Evolutionary conservation across 2,113 vertebrate genomes (phyloP).

Genomic region (Amblyornis subalaris): DNA sequence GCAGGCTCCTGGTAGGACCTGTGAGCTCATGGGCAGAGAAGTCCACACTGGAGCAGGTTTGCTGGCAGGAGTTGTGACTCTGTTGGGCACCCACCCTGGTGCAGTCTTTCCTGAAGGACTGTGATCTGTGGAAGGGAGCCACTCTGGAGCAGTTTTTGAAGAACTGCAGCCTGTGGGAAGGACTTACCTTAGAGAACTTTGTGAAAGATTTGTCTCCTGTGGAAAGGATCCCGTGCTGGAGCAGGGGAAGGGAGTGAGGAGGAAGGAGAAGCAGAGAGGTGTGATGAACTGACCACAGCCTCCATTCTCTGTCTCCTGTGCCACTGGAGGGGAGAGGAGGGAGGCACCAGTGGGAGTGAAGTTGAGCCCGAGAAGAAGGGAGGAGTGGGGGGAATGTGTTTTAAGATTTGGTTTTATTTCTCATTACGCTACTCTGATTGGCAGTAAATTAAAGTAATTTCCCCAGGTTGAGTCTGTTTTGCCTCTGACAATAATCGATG

Average conservation of each 20-base stretch:
- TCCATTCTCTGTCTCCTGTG: background rate
- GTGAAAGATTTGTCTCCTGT: background rate
- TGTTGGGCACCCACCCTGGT: accelerated
- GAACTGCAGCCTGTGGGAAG: background rate
- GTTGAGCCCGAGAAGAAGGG: background rate
- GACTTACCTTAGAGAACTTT: background rate
- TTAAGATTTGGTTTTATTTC: background rate
- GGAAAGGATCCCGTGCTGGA: background rate
- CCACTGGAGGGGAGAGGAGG: background rate
- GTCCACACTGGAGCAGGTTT: background rate
- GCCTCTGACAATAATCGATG: background rate
- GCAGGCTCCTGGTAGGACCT: background rate
- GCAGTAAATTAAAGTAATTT: background rate
- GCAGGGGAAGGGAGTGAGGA: background rate
- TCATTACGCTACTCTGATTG: background rate
- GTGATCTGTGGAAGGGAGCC: background rate
- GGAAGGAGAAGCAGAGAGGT: background rate
- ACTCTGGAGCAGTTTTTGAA: background rate
- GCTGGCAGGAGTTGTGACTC: background rate
- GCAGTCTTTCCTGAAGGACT: background rate
- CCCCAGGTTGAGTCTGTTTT: background rate
- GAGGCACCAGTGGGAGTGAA: background rate
- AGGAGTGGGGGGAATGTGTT: background rate
- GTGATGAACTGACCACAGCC: background rate
- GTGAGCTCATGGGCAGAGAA: background rate